Conservation (phyloP, 2,888 invertebrate species). For the Sinodicranocentrus sp. region DNA sequence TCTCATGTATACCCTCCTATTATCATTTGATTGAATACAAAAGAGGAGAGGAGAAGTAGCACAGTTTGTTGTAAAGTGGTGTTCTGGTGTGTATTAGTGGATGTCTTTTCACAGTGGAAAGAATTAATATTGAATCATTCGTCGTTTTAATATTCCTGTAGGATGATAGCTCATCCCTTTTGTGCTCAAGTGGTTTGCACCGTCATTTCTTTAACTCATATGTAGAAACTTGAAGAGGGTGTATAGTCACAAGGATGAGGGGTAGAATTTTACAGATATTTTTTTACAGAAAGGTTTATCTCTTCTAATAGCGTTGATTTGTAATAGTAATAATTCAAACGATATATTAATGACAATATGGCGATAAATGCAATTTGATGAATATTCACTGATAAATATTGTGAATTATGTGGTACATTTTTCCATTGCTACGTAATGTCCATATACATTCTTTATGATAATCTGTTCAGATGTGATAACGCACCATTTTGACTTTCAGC, state of each 20-base stretch:
- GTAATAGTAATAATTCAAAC: background rate
- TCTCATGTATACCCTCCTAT: slow-evolving; percentile 17
- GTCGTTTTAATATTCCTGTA: slow-evolving; percentile 1
- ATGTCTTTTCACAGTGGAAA: slow-evolving; percentile 28
- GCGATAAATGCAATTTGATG: too few species aligned
- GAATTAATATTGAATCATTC: slow-evolving; percentile 50
- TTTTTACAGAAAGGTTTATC: background rate
- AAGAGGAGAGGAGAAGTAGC: slow-evolving; percentile 31
- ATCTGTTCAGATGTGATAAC: too few species aligned
- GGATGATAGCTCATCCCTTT: slow-evolving; percentile 2
- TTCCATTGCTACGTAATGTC: too few species aligned
- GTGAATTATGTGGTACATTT: too few species aligned
- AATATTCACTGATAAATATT: too few species aligned
- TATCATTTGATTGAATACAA: slow-evolving; percentile 40
- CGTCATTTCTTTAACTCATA: background rate
- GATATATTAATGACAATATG: too few species aligned
- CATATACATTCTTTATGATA: too few species aligned
- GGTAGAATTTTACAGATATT: background rate
- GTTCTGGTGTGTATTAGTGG: background rate
- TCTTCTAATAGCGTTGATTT: slow-evolving; percentile 1
- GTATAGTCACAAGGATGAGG: background rate
- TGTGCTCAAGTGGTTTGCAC: background rate
- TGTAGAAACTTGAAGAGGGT: background rate
- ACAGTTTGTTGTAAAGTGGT: slow-evolving; percentile 30
- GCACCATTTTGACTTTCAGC: too few species aligned